Evolutionary conservation across 2,113 vertebrate genomes (phyloP).

Genomic region (Kryptolebias marmoratus): DNA sequence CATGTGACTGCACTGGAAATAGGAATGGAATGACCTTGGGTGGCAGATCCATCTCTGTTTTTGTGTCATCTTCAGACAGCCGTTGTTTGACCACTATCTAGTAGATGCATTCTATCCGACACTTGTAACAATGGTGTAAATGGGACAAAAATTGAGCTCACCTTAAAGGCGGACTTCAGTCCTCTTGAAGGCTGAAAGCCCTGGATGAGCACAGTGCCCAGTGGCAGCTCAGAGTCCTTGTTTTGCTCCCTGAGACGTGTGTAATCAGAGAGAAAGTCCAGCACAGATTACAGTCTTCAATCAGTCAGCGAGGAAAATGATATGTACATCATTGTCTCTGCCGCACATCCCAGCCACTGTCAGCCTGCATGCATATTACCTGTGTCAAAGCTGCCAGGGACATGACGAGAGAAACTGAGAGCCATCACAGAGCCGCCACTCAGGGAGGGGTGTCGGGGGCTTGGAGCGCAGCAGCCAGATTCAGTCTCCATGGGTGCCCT

Average conservation of each 20-base stretch:
- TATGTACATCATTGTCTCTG: conserved; percentile 85
- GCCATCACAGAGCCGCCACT: conserved; percentile 77
- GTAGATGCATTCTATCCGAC: conserved; percentile 75
- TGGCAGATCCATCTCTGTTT: conserved; percentile 68
- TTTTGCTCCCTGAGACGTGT: conserved; percentile 82
- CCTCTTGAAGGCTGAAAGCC: conserved; percentile 82
- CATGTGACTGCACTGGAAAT: conserved; percentile 42
- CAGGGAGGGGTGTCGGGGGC: conserved; percentile 65
- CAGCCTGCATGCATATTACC: conserved; percentile 81
- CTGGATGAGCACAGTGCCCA: conserved; percentile 80
- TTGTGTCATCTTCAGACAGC: conserved; percentile 73
- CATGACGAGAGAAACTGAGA: conserved; percentile 78
- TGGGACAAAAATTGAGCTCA: conserved; percentile 84
- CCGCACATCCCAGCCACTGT: conserved; percentile 72
- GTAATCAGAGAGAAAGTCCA: conserved; percentile 84
- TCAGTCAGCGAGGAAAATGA: conserved; percentile 85
- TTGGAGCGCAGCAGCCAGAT: conserved; percentile 58
- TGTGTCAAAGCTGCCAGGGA: conserved; percentile 83
- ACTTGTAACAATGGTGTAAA: conserved; percentile 81
- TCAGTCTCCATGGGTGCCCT: conserved; percentile 75
- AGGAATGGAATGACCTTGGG: conserved; percentile 77
- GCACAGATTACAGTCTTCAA: conserved; percentile 87
- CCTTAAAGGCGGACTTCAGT: conserved; percentile 80
- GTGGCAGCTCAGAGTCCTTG: conserved; percentile 79
- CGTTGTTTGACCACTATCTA: conserved; percentile 75